Percentiles rank a stretch among this genome's conserved stretches.
phyloP scores from a whole-genome alignment of 2,888 invertebrate genomes.

The Phalera bucephala region DNA sequence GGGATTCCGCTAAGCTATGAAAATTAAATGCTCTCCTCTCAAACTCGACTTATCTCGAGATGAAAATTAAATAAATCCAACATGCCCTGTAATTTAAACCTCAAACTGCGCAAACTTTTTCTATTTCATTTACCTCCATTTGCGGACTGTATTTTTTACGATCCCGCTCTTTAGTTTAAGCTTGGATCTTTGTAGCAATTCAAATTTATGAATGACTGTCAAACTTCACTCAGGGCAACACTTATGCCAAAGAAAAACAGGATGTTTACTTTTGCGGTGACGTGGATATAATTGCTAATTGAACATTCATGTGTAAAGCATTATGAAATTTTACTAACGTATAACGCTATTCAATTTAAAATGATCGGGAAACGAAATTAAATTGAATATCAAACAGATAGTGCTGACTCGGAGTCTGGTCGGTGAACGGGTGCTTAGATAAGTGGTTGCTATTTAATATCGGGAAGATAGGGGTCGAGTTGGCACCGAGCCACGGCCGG shows the following conservation, averaged over 20 bases:
- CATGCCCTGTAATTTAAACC: conserved; percentile 53
- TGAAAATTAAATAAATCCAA: conserved; percentile 63
- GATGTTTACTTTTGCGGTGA: conserved; percentile 8
- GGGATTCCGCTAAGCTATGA: conserved; percentile 63
- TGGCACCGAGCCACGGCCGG: conserved; percentile 52
- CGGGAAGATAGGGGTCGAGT: conserved; percentile 38
- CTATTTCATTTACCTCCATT: conserved; percentile 25
- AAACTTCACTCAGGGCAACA: conserved; percentile 6
- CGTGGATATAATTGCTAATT: conserved; percentile 7
- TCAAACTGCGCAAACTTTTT: conserved; percentile 50
- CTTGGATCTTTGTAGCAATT: conserved; percentile 10
- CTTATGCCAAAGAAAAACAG: conserved; percentile 10
- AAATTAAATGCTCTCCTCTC: conserved; percentile 61
- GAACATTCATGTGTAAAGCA: conserved; percentile 4
- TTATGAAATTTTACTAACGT: conserved; percentile 18
- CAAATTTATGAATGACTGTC: conserved; percentile 10
- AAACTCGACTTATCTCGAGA: conserved; percentile 60
- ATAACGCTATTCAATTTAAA: conserved; percentile 35
- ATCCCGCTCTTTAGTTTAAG: conserved; percentile 7
- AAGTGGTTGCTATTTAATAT: conserved; percentile 71
- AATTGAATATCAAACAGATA: conserved; percentile 63
- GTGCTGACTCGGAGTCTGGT: conserved; percentile 58
- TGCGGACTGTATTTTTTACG: background rate
- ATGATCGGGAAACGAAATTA: conserved; percentile 43
- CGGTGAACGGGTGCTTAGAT: conserved; percentile 54